Conservation (phyloP, 2,888 invertebrate genomes). For the Griposia aprilina region DNA sequence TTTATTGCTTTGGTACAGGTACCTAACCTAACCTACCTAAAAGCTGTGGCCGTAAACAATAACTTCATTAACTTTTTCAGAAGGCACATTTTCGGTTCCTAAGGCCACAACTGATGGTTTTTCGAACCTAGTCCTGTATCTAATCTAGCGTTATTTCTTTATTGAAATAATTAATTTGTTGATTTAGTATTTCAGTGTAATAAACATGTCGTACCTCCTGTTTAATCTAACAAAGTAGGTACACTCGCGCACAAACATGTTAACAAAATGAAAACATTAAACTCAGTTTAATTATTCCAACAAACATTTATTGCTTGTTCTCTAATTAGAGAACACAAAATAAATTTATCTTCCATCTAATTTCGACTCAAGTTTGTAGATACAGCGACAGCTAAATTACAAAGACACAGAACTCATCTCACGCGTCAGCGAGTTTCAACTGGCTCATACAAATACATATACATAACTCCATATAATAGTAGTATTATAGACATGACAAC, state of each 20-base stretch:
- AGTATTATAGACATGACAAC: slow-evolving; percentile 10
- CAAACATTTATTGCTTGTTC: slow-evolving; percentile 43
- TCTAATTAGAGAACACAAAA: slow-evolving; percentile 40
- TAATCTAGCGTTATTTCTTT: not conserved
- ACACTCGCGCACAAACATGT: slow-evolving; percentile 21
- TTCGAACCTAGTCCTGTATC: not conserved
- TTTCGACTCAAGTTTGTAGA: slow-evolving; percentile 28
- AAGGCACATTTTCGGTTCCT: not conserved
- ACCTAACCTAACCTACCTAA: not conserved
- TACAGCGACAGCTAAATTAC: slow-evolving; percentile 33
- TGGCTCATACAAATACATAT: slow-evolving; percentile 16
- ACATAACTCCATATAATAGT: not conserved
- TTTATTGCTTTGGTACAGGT: slow-evolving; percentile 17
- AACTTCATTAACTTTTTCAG: not conserved
- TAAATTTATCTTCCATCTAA: slow-evolving; percentile 40
- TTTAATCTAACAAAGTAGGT: slow-evolving; percentile 8
- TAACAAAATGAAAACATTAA: slow-evolving; percentile 28
- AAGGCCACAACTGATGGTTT: not conserved
- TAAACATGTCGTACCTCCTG: too few relatives aligned
- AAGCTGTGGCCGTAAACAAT: not conserved
- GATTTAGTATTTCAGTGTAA: not conserved
- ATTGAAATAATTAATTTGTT: not conserved
- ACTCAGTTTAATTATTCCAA: slow-evolving; percentile 30
- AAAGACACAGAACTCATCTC: slow-evolving; percentile 43
- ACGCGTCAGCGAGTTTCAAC: slow-evolving; percentile 36